These are phyloP conservation scores for Muscina levida DNA, from an alignment of 2,888 invertebrate species.

Conservation along the genomic window DNA sequence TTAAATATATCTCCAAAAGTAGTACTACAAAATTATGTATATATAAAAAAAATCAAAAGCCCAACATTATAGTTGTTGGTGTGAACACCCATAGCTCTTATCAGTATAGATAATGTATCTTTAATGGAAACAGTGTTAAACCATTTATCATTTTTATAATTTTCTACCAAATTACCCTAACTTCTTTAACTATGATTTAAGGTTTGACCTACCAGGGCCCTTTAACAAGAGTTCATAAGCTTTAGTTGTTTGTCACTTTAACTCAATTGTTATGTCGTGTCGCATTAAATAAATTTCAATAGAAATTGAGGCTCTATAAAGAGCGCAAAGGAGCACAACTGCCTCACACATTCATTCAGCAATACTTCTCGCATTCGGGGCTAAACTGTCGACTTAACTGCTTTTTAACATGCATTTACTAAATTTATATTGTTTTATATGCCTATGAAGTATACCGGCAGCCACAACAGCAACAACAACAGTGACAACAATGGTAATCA, in stretches of 20 bases:
- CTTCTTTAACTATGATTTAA: too few species aligned
- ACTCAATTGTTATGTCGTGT: conserved; percentile 63
- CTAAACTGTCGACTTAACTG: conserved; percentile 53
- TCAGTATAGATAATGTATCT: too few species aligned
- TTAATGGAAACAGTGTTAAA: too few species aligned
- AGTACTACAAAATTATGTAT: too few species aligned
- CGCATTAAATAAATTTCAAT: conserved; percentile 63
- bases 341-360: not conserved
- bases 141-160: too few species aligned
- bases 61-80: too few species aligned
- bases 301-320: conserved; percentile 22
- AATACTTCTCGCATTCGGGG: not conserved
- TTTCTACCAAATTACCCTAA: too few species aligned
- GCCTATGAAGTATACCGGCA: conserved; percentile 37
- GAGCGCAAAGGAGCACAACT: not conserved
- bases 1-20: too few species aligned
- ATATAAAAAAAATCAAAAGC: too few species aligned
- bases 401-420: conserved; percentile 62
- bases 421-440: conserved; percentile 58
- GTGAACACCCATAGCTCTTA: too few species aligned
- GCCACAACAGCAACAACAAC: conserved; percentile 19
- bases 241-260: conserved; percentile 61
- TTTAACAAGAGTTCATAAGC: conserved; percentile 48
- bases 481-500: conserved; percentile 7
- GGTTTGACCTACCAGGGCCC: not conserved